Base-by-base conservation (phyloP, 2,797 vertebrate genomes). In the Labeo calbasu region DNA sequence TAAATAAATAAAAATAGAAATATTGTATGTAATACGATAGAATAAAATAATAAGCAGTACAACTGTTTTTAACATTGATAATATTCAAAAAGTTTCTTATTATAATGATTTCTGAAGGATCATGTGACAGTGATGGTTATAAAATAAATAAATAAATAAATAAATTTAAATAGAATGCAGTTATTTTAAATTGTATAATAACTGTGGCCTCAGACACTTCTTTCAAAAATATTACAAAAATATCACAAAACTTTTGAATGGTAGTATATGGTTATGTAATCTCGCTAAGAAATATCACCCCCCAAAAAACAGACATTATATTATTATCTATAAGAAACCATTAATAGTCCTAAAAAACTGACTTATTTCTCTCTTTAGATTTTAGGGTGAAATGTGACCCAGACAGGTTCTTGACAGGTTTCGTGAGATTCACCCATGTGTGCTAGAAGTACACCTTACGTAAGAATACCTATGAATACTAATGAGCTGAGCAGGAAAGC, bases 391-490 rank as follows among this genome's bases (percentile, higher is more conserved):
- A 48, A 21, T 65, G 3, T 65, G 32, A 55, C 28, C 63, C 48
- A 36, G 76, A 48, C 77, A 79, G 63, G 10, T 51, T 79, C 46
- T 68, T 53, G 43, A 48, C 63, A 36, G 77, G 77, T 68, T 79
- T 79, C 43, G 21, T 78, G 76, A 50, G 59, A 28, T 63, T 63
- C 63, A 51, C 48, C 25, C 48, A 66, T 53, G 48, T 79, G 43
- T 66, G 77, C 15, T 79, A 36, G 59, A 51, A 79, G 25, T 28
- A 65, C 48, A 15, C 61, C 63, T 68, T 68, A 21, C 50, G 13
- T 79, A 68, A 68, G 32, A 80, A 80, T 80, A 69, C 14, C 65
- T 70, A 70, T 55, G 78, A 80, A 80, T 69, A 69, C 78, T 70
- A 80, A 80, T 36, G 48, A 69, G 59, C 32, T 65, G 77, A 79